These are phyloP conservation scores for Nemapogon koenigi DNA, from an alignment of 2,888 invertebrate genomes.

Conservation along the genomic window DNA sequence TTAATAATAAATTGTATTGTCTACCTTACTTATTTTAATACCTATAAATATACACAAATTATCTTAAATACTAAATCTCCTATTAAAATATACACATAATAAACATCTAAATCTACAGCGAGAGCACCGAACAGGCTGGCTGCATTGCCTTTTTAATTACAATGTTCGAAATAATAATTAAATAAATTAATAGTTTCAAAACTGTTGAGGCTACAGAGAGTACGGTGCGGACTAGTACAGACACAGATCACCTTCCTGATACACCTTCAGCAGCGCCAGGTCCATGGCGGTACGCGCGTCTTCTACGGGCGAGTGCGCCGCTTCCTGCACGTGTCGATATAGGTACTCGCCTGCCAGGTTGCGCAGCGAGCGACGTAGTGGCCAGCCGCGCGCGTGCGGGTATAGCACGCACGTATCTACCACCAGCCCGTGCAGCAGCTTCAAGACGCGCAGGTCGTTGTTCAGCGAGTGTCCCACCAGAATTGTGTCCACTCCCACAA, in stretches of 20 bases:
- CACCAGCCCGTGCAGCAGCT: conserved; percentile 81
- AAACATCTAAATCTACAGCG: too few relatives aligned
- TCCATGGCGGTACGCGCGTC: conserved; percentile 92
- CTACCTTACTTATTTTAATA: too few relatives aligned
- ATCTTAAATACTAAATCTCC: too few relatives aligned
- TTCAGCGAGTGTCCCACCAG: conserved; percentile 95
- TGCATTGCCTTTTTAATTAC: too few relatives aligned
- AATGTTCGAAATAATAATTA: too few relatives aligned
- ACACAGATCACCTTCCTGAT: conserved; percentile 48
- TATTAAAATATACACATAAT: too few relatives aligned
- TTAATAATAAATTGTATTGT: too few relatives aligned
- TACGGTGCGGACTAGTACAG: conserved; percentile 23
- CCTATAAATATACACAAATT: too few relatives aligned
- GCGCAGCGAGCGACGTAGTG: conserved; percentile 83
- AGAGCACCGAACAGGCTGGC: too few relatives aligned
- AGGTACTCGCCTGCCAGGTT: conserved; percentile 76
- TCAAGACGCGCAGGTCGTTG: conserved; percentile 88
- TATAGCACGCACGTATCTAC: conserved; percentile 91
- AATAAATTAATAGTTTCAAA: too few relatives aligned
- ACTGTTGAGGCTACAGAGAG: conserved; percentile 30
- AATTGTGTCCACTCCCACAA: conserved; percentile 84
- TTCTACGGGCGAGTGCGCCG: conserved; percentile 90
- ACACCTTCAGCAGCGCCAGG: conserved; percentile 81
- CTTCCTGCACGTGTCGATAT: conserved; percentile 81
- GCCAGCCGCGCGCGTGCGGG: conserved; percentile 85